Evolutionary conservation across 2,888 invertebrate genomes (phyloP), one percentile per base, ranked within the genome.

Genomic region (Unio pictorum): DNA sequence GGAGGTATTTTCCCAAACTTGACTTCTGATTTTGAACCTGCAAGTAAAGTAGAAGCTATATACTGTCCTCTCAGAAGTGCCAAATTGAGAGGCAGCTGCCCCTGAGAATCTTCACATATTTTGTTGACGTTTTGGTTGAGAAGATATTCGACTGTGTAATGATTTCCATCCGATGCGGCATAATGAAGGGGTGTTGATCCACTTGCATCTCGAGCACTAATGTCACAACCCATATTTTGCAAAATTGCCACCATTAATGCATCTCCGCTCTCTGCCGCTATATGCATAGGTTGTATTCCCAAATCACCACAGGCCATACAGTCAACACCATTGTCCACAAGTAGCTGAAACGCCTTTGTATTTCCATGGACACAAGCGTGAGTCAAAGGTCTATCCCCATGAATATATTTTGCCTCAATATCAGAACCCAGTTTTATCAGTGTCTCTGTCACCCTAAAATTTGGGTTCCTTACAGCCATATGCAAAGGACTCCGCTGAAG

Each of bases 1-100:
- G 60, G 30, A 18, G 73, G 68, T 28, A 73, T 26, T n/a, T 64
- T 56, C 56, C 71, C 73, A 68, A 71, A 73, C 34, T 20, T 62
- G 15, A 66, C 26, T 4, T 17, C 59, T n/a, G 45, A 26, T 17
- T 59, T 59, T 1, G 57, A 28, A 11, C 23, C 66, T 54, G 59
- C 20, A 23, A 68, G 61, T 23, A 58, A 45, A 45, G 20, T 23
- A 6, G 66, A 30, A 2, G 30, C 30, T 45, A 26, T 64, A 8
- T 45, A 55, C 18, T 72, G 61, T 15, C 72, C 72, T 11, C 61
- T 45, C 26, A 58, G 4, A 11, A 55, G 26, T 28, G 60, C 59
- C 20, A 72, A 34, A 18, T 55, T 20, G 4, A 65, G 30, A 55
- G 65, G 56, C 3, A 28, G 30, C 7, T 30, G 55, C 7, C 56